Conservation (phyloP, 2,797 vertebrate genomes). For the Discoglossus pictus region DNA sequence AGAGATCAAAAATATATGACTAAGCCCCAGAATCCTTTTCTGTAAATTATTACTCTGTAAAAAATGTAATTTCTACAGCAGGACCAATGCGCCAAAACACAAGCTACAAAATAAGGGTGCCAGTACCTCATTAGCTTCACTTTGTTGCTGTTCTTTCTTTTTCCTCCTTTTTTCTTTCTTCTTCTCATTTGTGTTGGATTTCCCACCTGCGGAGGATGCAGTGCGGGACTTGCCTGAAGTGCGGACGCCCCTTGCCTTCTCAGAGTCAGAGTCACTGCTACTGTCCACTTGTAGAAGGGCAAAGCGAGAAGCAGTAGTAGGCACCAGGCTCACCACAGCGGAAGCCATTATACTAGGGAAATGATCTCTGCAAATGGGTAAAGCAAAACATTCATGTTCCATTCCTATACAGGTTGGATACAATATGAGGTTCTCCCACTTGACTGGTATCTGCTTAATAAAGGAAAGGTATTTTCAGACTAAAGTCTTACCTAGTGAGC, state of each 20-base stretch:
- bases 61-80: too few species aligned
- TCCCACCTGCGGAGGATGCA: slow-evolving; percentile 69
- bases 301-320: slow-evolving; percentile 89
- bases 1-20: too few species aligned
- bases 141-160: slow-evolving; percentile 90
- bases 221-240: slow-evolving; percentile 73
- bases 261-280: slow-evolving; percentile 84
- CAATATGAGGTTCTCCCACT: too few species aligned
- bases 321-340: slow-evolving; percentile 79
- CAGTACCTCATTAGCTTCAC: slow-evolving; percentile 86
- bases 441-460: too few species aligned
- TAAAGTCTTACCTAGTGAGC: too few species aligned
- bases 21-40: too few species aligned
- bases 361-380: slow-evolving; percentile 35
- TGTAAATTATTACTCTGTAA: too few species aligned
- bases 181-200: slow-evolving; percentile 73
- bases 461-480: too few species aligned
- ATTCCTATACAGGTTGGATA: too few species aligned
- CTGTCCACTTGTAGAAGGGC: slow-evolving; percentile 92
- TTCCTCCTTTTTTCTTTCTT: slow-evolving; percentile 86
- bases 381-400: too few species aligned
- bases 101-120: neutral
- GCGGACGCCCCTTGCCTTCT: slow-evolving; percentile 74
- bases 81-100: too few species aligned
- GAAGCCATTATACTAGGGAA: slow-evolving; percentile 75